phyloP scores from a whole-genome alignment of 2,888 invertebrate genomes.

The Molorchus minor region DNA sequence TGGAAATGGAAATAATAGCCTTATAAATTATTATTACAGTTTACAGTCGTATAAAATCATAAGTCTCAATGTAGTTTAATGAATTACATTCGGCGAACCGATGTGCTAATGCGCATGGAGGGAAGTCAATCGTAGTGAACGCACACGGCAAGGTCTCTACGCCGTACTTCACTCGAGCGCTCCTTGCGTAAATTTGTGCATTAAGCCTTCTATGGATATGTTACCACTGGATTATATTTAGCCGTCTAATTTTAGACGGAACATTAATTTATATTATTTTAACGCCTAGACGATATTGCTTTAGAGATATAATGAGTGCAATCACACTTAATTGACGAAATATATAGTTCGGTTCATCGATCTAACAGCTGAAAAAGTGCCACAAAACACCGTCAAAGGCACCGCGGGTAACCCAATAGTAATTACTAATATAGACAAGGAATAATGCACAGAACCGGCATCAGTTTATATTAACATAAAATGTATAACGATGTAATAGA shows the following conservation, averaged over 20 bases:
- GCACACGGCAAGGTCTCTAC: constrained; percentile 36
- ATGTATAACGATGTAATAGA: too few relatives aligned
- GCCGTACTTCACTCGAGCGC: constrained; percentile 24
- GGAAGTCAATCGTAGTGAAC: constrained; percentile 53
- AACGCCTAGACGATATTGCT: too few relatives aligned
- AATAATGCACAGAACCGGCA: too few relatives aligned
- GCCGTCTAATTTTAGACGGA: constrained; percentile 3
- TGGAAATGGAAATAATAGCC: background rate
- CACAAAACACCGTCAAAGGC: too few relatives aligned
- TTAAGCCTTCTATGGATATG: constrained; percentile 4
- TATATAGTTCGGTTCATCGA: too few relatives aligned
- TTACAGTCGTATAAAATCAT: constrained; percentile 16
- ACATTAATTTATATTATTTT: too few relatives aligned
- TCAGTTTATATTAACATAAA: too few relatives aligned
- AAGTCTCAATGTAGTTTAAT: constrained; percentile 38
- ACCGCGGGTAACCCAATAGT: too few relatives aligned
- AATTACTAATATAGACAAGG: too few relatives aligned
- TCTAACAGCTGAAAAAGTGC: too few relatives aligned
- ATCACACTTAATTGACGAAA: too few relatives aligned
- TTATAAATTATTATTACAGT: constrained; percentile 1
- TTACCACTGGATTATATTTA: constrained; percentile 8
- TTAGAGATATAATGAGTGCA: too few relatives aligned
- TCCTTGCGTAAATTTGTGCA: constrained; percentile 33
- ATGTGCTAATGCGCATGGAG: constrained; percentile 54
- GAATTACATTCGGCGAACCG: constrained; percentile 44